Percentiles rank a stretch among this genome's conserved stretches.
These are phyloP conservation scores for Anarhynchus alexandrinus DNA, from an alignment of 2,113 vertebrate species.

Conservation along the genomic window DNA sequence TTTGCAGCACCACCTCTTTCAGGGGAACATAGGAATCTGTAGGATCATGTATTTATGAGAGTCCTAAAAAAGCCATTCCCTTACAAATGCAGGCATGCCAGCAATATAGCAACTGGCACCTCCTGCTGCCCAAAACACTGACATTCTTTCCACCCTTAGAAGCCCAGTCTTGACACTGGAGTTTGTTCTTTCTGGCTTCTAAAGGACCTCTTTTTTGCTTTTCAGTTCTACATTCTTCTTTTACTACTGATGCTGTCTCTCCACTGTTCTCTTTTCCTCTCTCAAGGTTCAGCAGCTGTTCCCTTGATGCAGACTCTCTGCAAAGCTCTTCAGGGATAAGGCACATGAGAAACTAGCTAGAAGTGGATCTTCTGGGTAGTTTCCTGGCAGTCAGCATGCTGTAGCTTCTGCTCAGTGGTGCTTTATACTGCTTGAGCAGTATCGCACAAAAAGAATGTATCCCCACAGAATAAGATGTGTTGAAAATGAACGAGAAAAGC, in stretches of 20 bases:
- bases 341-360: background rate
- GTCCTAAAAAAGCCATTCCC: background rate
- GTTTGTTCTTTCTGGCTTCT: background rate
- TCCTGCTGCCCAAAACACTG: background rate
- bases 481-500: background rate
- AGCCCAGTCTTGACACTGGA: background rate
- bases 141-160: background rate
- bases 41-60: background rate
- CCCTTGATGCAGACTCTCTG: background rate
- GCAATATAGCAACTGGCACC: background rate
- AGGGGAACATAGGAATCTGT: accelerated
- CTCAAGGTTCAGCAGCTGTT: background rate
- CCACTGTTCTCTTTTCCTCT: background rate
- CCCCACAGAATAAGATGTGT: background rate
- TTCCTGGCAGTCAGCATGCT: background rate
- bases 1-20: background rate
- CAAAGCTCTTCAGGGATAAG: background rate
- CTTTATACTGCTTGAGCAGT: background rate
- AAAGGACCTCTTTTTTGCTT: background rate
- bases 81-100: background rate
- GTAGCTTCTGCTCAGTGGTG: background rate
- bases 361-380: background rate
- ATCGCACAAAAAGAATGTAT: background rate
- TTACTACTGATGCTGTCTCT: background rate
- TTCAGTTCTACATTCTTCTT: background rate